A percentile compares a stretch with the other conserved stretches of the same genome.
phyloP scores from a whole-genome alignment of 2,888 invertebrate species.

The Orthonychiurus folsomi region DNA sequence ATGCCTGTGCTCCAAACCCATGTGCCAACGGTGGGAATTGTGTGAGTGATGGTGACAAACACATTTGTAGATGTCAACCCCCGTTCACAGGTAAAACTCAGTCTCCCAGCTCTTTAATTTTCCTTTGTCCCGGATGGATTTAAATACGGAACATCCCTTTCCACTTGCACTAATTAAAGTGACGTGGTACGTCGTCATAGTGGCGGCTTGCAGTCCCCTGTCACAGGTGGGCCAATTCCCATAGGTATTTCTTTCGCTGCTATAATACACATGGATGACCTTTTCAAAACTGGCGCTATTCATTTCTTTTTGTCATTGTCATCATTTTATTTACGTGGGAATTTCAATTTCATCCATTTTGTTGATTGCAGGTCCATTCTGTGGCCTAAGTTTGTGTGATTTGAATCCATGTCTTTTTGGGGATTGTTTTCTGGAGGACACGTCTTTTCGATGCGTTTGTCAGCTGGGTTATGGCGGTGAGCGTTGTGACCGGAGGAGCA shows the following conservation, averaged over 20 bases:
- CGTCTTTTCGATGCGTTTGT: constrained; percentile 32
- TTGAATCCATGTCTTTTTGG: constrained; percentile 60
- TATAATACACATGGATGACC: no score
- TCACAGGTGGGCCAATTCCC: constrained; percentile 2
- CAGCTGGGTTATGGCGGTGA: constrained; percentile 28
- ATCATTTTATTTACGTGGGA: no score
- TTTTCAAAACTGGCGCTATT: no score
- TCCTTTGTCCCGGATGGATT: not conserved
- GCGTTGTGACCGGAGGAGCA: constrained; percentile 56
- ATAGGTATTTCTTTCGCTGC: no score
- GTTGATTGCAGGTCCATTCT: constrained; percentile 67
- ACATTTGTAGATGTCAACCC: constrained; percentile 60
- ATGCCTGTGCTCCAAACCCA: constrained; percentile 64
- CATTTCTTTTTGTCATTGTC: no score
- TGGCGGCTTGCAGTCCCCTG: no score
- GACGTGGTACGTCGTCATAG: no score
- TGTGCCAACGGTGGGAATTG: constrained; percentile 64
- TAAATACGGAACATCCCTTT: not conserved
- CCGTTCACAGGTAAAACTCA: constrained; percentile 57
- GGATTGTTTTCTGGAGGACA: constrained; percentile 50
- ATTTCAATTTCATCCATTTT: no score
- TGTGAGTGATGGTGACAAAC: constrained; percentile 51
- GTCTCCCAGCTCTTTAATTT: not conserved
- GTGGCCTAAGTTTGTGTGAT: constrained; percentile 66
- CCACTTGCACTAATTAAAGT: not conserved